Conservation (phyloP, 2,113 vertebrate genomes). For the Varanus salvator region DNA sequence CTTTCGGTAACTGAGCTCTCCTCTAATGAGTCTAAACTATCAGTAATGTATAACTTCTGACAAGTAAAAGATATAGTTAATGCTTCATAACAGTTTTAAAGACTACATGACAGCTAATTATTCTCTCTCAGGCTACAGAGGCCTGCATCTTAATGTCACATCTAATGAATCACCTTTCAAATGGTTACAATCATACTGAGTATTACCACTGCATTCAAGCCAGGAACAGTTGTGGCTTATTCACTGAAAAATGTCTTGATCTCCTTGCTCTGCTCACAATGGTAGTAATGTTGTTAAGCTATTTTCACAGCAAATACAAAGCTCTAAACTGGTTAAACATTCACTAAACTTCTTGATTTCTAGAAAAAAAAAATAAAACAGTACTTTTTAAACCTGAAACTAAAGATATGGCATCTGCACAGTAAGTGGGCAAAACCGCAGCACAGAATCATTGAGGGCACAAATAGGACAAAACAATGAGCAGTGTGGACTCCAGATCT, state of each 20-base stretch:
- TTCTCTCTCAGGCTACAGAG: background rate
- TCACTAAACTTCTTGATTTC: background rate
- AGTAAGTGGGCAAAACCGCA: background rate
- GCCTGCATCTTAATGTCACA: background rate
- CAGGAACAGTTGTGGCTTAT: background rate
- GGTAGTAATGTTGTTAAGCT: background rate
- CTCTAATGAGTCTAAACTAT: background rate
- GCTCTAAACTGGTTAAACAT: background rate
- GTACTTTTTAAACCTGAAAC: background rate
- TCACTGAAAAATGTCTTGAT: background rate
- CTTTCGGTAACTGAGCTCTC: background rate
- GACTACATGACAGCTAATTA: background rate
- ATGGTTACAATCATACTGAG: background rate
- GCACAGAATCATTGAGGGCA: background rate
- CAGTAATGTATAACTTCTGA: background rate
- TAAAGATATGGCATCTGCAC: background rate
- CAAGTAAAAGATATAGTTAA: background rate
- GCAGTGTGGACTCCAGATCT: background rate
- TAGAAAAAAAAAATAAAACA: background rate
- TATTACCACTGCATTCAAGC: background rate
- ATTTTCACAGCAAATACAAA: background rate
- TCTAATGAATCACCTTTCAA: background rate
- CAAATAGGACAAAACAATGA: background rate
- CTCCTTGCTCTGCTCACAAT: background rate
- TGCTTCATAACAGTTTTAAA: background rate